A percentile compares a stretch with the other conserved stretches of the same genome.
Evolutionary conservation across 1,140 invertebrate species (phyloP).

Genomic region (Portunus trituberculatus): DNA sequence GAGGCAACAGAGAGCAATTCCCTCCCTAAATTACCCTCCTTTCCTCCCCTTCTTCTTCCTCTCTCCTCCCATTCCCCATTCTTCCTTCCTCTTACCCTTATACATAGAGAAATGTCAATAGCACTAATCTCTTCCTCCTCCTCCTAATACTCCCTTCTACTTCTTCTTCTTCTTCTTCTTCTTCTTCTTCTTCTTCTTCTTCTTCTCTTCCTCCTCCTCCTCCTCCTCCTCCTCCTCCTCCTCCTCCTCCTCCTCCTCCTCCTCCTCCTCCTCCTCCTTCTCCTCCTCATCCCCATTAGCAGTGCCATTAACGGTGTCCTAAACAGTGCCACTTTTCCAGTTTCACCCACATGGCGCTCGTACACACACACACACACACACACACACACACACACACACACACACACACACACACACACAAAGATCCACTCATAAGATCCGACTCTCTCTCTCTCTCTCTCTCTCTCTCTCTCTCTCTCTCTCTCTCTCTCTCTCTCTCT

Average conservation of each 20-base stretch:
- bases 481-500: no score
- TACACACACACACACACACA: not conserved
- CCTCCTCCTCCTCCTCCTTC: not conserved
- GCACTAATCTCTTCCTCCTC: not conserved
- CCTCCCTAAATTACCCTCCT: not conserved
- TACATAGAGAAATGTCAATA: not conserved
- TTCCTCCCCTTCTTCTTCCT: not conserved
- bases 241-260: not conserved
- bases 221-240: not conserved
- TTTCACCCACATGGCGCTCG: not conserved
- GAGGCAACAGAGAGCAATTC: not conserved
- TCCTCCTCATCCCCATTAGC: not conserved
- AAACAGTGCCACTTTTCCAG: slow-evolving; percentile 8
- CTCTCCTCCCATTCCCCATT: no score
- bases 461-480: no score
- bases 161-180: no score
- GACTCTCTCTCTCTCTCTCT: not conserved
- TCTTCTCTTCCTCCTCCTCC: not conserved
- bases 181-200: not conserved
- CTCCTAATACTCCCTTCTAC: not conserved
- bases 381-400: slow-evolving; percentile 15
- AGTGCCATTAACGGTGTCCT: not conserved
- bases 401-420: slow-evolving; percentile 15
- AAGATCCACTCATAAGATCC: not conserved
- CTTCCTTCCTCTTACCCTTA: not conserved